Percentiles rank a stretch among this genome's conserved stretches.
Conservation (phyloP, 2,888 invertebrate genomes). For the Conomelus anceps region DNA sequence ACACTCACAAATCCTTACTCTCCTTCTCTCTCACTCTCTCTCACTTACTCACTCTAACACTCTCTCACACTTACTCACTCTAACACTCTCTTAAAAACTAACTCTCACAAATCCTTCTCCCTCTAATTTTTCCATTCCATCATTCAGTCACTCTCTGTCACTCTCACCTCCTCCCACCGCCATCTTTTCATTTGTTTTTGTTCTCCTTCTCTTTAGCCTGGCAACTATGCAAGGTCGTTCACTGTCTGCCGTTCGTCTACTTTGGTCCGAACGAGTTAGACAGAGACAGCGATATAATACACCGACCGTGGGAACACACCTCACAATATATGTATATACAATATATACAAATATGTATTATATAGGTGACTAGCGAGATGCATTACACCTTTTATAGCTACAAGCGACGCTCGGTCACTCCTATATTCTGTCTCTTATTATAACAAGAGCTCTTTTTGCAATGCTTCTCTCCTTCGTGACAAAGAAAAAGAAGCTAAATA, state of each 20-base stretch:
- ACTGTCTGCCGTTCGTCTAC: slow-evolving; percentile 1
- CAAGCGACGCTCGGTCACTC: neutral
- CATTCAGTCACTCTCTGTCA: too few species aligned
- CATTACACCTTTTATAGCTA: neutral
- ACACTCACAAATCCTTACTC: too few species aligned
- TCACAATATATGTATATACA: neutral
- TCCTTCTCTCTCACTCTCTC: too few species aligned
- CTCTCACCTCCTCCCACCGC: too few species aligned
- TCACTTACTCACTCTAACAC: too few species aligned
- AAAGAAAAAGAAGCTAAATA: neutral
- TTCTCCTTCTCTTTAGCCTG: too few species aligned
- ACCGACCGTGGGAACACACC: neutral
- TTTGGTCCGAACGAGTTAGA: neutral
- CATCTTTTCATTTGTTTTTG: too few species aligned
- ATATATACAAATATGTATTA: neutral
- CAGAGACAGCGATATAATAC: neutral
- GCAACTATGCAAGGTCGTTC: slow-evolving; percentile 16
- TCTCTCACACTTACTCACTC: slow-evolving; percentile 12
- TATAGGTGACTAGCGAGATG: neutral
- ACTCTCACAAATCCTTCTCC: too few species aligned
- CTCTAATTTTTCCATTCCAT: too few species aligned
- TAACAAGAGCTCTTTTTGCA: neutral
- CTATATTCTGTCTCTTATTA: neutral
- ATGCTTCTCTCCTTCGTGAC: neutral
- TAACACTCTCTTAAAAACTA: too few species aligned